A percentile compares a stretch with the other conserved stretches of the same genome.
These are phyloP conservation scores for Salarias fasciatus DNA, from an alignment of 2,797 vertebrate species.

Conservation along the genomic window DNA sequence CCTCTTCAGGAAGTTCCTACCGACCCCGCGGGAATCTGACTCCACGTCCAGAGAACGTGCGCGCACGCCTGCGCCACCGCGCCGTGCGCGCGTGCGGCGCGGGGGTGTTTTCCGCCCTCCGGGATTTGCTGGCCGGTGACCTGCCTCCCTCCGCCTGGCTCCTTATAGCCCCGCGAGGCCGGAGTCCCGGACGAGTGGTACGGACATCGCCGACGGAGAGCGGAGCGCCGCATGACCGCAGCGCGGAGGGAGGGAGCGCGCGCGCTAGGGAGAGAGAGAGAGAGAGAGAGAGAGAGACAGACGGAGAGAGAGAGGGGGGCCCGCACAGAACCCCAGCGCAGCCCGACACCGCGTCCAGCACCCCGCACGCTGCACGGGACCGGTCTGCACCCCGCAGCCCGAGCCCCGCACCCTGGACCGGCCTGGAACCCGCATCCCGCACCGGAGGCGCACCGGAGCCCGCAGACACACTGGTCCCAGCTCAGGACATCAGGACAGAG, in stretches of 20 bases:
- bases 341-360: no score
- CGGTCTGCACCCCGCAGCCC: background rate
- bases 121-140: conserved; percentile 87
- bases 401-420: background rate
- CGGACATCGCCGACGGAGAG: conserved; percentile 92
- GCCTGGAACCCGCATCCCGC: background rate
- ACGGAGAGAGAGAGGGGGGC: conserved; percentile 8
- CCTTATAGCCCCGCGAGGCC: conserved; percentile 85
- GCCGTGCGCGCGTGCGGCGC: conserved; percentile 10
- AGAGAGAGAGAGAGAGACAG: conserved; percentile 47
- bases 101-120: conserved; percentile 50
- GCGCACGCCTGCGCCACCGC: background rate
- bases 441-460: background rate
- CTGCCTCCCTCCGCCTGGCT: conserved; percentile 89
- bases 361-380: background rate
- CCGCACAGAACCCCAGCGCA: conserved; percentile 8
- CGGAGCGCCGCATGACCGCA: conserved; percentile 87
- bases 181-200: conserved; percentile 92
- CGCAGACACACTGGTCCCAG: conserved; percentile 6
- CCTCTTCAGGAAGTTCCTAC: no score
- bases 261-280: conserved; percentile 25
- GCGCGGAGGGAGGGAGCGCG: no score
- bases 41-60: conserved; percentile 10
- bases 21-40: no score
- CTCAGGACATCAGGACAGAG: no score